These are phyloP conservation scores for Scaptomyza pallida DNA, from an alignment of 1,140 invertebrate species.

Conservation along the genomic window DNA sequence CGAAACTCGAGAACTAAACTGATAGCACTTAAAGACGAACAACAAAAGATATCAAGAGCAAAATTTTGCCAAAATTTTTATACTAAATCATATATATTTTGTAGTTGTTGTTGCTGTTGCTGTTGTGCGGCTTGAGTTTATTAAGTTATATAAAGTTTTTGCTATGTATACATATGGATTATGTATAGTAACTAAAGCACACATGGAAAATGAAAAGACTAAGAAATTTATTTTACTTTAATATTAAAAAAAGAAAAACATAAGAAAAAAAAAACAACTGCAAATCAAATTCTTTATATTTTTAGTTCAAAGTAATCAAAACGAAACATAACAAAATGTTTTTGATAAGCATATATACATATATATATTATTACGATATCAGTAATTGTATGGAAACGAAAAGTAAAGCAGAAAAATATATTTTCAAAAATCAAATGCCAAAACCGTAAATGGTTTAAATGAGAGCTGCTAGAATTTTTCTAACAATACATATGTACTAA, in stretches of 20 bases:
- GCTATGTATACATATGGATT: conserved; percentile 69
- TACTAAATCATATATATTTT: conserved; percentile 36
- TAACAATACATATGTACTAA: conserved; percentile 34
- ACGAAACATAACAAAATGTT: conserved; percentile 41
- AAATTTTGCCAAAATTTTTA: conserved; percentile 69
- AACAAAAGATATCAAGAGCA: conserved; percentile 2
- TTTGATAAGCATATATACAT: conserved; percentile 53
- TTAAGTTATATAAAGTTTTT: conserved; percentile 76
- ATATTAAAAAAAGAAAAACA: conserved; percentile 38
- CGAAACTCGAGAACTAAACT: conserved; percentile 42
- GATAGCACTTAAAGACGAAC: conserved; percentile 34
- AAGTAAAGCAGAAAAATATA: conserved; percentile 28
- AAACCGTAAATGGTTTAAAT: conserved; percentile 62
- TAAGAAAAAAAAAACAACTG: neutral
- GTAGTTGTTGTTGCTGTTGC: conserved; percentile 23
- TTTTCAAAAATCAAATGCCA: conserved; percentile 70
- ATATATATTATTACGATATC: too few species aligned
- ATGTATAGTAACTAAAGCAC: conserved; percentile 81
- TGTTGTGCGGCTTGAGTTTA: conserved; percentile 28
- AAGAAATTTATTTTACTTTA: conserved; percentile 77
- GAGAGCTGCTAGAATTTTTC: conserved; percentile 71
- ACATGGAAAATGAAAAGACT: conserved; percentile 83
- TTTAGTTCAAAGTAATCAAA: conserved; percentile 59
- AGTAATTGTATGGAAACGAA: too few species aligned
- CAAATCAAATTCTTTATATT: conserved; percentile 67